Percentiles rank a stretch among this genome's conserved stretches.
Conservation (phyloP, 2,888 invertebrate species). For the Salpingus planirostris region DNA sequence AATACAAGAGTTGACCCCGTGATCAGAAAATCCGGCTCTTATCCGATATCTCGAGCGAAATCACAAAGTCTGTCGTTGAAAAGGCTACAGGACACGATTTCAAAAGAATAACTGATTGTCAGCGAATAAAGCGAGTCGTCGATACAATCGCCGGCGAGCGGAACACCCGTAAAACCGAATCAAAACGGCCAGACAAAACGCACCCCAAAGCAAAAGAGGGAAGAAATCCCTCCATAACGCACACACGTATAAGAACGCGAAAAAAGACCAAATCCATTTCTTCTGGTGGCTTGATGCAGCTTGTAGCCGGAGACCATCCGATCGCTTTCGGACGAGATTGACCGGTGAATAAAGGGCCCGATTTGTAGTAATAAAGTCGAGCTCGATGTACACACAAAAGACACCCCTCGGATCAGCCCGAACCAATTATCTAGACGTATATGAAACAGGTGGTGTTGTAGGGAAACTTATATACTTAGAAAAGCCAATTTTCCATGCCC, state of each 20-base stretch:
- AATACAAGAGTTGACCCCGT: too few relatives aligned
- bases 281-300: too few relatives aligned
- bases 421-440: too few relatives aligned
- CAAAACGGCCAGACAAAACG: slow-evolving; percentile 12
- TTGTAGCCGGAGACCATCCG: too few relatives aligned
- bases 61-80: slow-evolving; percentile 37
- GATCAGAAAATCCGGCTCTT: slow-evolving; percentile 30
- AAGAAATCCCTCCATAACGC: slow-evolving; percentile 22
- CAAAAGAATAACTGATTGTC: slow-evolving; percentile 40
- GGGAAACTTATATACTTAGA: too few relatives aligned
- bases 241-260: slow-evolving; percentile 3
- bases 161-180: slow-evolving; percentile 6
- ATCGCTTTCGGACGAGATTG: slow-evolving; percentile 42
- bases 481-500: too few relatives aligned
- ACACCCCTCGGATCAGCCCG: too few relatives aligned
- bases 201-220: slow-evolving; percentile 18
- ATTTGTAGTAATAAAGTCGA: slow-evolving; percentile 42
- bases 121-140: slow-evolving; percentile 28
- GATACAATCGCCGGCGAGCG: slow-evolving; percentile 10
- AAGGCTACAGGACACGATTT: slow-evolving; percentile 37
- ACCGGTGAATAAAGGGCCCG: slow-evolving; percentile 41
- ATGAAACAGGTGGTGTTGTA: too few relatives aligned
- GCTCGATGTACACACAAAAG: too few relatives aligned
- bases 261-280: slow-evolving; percentile 37
- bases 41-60: slow-evolving; percentile 33